A percentile compares a stretch with the other conserved stretches of the same genome.
Conservation (phyloP, 2,113 vertebrate genomes). For the Mesoclemmys tuberculata region DNA sequence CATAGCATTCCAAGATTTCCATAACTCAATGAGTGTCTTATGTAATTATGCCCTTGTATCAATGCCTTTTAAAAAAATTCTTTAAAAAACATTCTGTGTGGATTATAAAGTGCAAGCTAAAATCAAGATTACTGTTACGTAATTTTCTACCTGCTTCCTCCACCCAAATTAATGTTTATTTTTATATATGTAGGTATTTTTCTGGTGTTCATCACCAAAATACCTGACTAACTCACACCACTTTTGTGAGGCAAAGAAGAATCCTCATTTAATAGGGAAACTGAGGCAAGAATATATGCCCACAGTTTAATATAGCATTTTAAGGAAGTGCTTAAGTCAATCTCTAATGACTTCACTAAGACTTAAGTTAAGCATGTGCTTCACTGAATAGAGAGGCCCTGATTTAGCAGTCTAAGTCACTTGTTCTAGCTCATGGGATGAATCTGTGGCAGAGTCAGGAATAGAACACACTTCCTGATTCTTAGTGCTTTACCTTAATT, state of each 20-base stretch:
- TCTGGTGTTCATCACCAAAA: neutral
- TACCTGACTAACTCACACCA: neutral
- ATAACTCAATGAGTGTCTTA: neutral
- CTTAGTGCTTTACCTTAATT: too few relatives aligned
- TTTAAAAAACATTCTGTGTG: neutral
- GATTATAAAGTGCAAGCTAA: neutral
- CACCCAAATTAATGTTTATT: neutral
- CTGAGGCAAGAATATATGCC: neutral
- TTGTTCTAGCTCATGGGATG: too few relatives aligned
- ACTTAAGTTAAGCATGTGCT: neutral
- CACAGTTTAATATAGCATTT: neutral
- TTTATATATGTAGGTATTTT: neutral
- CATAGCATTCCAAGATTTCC: fast-evolving
- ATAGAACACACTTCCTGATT: too few relatives aligned
- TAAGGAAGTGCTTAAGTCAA: neutral
- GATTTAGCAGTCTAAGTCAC: neutral
- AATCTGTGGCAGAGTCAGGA: too few relatives aligned
- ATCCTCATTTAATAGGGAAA: neutral
- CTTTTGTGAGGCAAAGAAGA: neutral
- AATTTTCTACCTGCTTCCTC: neutral
- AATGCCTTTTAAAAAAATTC: neutral
- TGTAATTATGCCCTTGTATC: neutral
- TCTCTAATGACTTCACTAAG: neutral
- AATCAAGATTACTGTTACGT: neutral
- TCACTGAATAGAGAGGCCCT: neutral